phyloP scores from a whole-genome alignment of 2,888 invertebrate species.

The Halictus quadricinctus region DNA sequence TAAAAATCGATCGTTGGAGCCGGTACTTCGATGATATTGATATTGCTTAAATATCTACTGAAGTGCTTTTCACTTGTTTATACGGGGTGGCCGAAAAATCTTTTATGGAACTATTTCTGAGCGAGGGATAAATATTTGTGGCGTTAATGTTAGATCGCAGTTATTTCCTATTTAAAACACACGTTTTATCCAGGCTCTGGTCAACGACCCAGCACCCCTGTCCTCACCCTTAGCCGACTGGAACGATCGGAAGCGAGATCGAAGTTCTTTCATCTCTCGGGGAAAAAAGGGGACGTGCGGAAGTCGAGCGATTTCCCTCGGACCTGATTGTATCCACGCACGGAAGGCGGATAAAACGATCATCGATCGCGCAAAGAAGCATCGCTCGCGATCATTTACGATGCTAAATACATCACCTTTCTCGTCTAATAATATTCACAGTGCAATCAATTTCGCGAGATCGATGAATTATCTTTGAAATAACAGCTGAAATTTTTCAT shows the following conservation, averaged over 20 bases:
- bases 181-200: not conserved
- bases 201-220: slow-evolving; percentile 48
- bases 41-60: too few relatives aligned
- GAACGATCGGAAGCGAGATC: slow-evolving; percentile 49
- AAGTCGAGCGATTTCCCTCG: slow-evolving; percentile 36
- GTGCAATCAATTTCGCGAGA: too few relatives aligned
- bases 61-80: too few relatives aligned
- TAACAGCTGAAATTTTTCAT: too few relatives aligned
- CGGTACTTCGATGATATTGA: not conserved
- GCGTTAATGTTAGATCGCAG: not conserved
- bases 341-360: slow-evolving; percentile 18
- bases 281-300: slow-evolving; percentile 37
- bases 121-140: too few relatives aligned
- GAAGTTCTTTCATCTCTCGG: slow-evolving; percentile 60
- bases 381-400: not conserved
- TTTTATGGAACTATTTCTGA: too few relatives aligned
- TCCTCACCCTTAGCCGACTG: slow-evolving; percentile 43
- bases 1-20: not conserved
- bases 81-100: too few relatives aligned
- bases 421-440: not conserved
- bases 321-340: slow-evolving; percentile 19
- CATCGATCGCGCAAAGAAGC: slow-evolving; percentile 7
- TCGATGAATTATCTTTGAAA: too few relatives aligned
- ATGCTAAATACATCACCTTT: not conserved
- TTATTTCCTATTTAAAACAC: not conserved